Evolutionary conservation across 2,797 vertebrate genomes (phyloP), one percentile per base, ranked within the genome.

Genomic region (Syncerus caffer): DNA sequence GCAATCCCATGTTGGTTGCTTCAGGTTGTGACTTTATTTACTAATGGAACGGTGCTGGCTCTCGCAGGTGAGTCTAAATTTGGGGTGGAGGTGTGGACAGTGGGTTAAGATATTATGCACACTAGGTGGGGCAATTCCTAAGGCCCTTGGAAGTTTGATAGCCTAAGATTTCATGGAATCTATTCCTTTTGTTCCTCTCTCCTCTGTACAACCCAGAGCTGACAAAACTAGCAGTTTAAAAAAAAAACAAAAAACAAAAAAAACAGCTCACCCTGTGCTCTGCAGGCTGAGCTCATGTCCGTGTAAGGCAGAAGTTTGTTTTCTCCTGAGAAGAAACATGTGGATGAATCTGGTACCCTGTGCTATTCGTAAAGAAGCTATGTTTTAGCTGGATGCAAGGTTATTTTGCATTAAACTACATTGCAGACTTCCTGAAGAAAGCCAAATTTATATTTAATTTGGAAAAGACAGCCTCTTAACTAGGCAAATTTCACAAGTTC

Each of bases 401-500:
- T 82, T 82, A 83, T 50, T 86, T 51, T 91, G 47, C 34, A 64
- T 45, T 83, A 78, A 85, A 47, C 91, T 82, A 38, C 67, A 78
- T 29, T 92, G 29, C 19, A 92, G 31, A 92, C 50, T 85, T 95
- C n/a, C n/a, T 80, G 29, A 83, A 96, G n/a, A 95, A 96, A 94
- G 51, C 7, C 83, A n/a, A 21, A 82, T 97, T 97, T 97, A 79
- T 45, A 93, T 90, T 98, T 97, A 96, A 98, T 98, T 98, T 98
- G 97, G n/a, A 98, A 90, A 97, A 6, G 29, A 58, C 31, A 90
- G 87, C 62, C 55, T 98, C 91, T 96, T 97, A 97, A 97, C 64
- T 98, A 87, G 0, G 6, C 74, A 97, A 96, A 50, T 86, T 94
- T 98, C 79, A 96, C 85, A 92, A 80, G 34, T 94, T 86, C 11